Conservation (phyloP, 2,888 invertebrate genomes). For the Neoascia interrupta region DNA sequence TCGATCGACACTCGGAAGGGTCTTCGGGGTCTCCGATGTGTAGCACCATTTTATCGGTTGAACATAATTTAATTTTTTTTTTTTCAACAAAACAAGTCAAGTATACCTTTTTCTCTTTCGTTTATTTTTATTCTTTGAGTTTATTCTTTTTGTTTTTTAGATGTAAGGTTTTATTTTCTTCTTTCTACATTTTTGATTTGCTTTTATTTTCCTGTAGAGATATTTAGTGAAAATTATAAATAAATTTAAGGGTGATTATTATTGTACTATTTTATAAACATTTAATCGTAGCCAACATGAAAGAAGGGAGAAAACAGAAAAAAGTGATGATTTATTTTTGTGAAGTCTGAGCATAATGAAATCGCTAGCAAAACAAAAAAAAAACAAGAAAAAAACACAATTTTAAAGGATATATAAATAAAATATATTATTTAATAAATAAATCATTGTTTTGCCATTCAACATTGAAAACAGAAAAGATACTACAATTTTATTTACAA, state of each 20-base stretch:
- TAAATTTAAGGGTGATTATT: constrained; percentile 64
- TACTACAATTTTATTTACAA: constrained; percentile 31
- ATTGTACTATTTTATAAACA: constrained; percentile 65
- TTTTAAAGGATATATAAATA: constrained; percentile 67
- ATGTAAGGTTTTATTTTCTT: constrained; percentile 11
- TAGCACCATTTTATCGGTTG: constrained; percentile 50
- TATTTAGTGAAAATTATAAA: constrained; percentile 64
- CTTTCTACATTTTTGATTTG: constrained; percentile 15
- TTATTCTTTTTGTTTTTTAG: constrained; percentile 22
- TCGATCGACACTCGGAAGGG: constrained; percentile 36
- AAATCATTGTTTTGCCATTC: constrained; percentile 6
- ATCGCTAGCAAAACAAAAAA: constrained; percentile 72
- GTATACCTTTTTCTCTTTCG: constrained; percentile 13
- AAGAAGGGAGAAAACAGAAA: constrained; percentile 67
- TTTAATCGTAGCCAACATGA: constrained; percentile 56
- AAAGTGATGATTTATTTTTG: constrained; percentile 72
- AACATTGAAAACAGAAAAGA: constrained; percentile 19
- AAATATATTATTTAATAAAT: constrained; percentile 69
- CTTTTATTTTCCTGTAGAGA: constrained; percentile 29
- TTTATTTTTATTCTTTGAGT: constrained; percentile 35
- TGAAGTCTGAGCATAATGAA: constrained; percentile 78
- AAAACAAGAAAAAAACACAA: constrained; percentile 47
- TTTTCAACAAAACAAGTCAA: constrained; percentile 34
- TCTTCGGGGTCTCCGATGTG: constrained; percentile 12
- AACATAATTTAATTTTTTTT: constrained; percentile 26